phyloP scores from a whole-genome alignment of 2,888 invertebrate genomes.

The Andrena haemorrhoa region DNA sequence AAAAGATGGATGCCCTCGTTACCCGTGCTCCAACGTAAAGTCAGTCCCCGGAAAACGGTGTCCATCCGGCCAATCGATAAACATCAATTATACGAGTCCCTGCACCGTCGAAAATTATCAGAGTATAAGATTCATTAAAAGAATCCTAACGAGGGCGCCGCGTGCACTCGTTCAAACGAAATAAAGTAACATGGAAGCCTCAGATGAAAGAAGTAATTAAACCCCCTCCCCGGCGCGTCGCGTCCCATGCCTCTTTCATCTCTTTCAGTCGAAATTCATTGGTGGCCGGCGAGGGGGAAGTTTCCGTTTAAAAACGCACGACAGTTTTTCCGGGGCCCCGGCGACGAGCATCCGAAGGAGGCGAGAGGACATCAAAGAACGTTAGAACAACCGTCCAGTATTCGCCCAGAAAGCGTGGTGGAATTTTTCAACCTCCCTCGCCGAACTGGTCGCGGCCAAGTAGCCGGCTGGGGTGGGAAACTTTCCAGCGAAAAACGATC shows the following conservation, averaged over 20 bases:
- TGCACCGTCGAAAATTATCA: background rate
- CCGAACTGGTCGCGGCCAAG: conserved; percentile 32
- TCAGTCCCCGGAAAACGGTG: no score
- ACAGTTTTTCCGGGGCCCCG: conserved; percentile 35
- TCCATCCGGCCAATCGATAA: background rate
- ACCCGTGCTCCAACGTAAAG: no score
- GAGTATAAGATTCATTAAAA: background rate
- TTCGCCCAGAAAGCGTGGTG: conserved; percentile 34
- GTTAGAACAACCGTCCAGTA: conserved; percentile 45
- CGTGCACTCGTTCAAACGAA: background rate
- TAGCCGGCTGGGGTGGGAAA: background rate
- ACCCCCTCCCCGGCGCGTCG: background rate
- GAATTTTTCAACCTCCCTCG: conserved; percentile 59
- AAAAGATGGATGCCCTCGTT: no score
- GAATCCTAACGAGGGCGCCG: background rate
- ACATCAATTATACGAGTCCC: background rate
- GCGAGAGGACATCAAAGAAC: conserved; percentile 54
- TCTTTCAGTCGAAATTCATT: conserved; percentile 50
- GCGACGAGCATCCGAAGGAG: conserved; percentile 44
- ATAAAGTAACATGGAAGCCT: conserved; percentile 8
- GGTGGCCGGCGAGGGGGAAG: conserved; percentile 28
- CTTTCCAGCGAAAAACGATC: conserved; percentile 21
- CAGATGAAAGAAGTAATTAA: conserved; percentile 50
- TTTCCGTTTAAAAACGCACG: conserved; percentile 44
- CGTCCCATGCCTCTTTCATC: conserved; percentile 32